Percentiles rank a stretch among this genome's conserved stretches.
Evolutionary conservation across 2,113 vertebrate genomes (phyloP).

Genomic region (Siphamia tubifer): DNA sequence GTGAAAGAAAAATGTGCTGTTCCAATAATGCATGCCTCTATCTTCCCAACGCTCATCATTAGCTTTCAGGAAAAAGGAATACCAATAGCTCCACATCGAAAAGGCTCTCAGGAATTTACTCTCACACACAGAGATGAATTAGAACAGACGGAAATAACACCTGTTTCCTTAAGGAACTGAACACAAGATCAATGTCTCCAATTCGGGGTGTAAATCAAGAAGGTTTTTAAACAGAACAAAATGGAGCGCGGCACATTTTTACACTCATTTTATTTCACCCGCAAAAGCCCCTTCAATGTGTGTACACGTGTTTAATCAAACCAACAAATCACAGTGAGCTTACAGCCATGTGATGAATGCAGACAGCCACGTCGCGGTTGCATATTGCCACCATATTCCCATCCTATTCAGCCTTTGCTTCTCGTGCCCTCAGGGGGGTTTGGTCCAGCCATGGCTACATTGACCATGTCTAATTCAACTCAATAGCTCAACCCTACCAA

Average conservation of each 20-base stretch:
- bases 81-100: conserved; percentile 11
- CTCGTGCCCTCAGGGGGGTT: conserved; percentile 61
- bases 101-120: conserved; percentile 17
- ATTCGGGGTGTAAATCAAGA: conserved; percentile 5
- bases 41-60: conserved; percentile 52
- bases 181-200: conserved; percentile 3
- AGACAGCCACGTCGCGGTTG: not conserved
- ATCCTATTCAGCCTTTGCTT: conserved; percentile 57
- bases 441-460: conserved; percentile 61
- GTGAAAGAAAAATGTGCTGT: conserved; percentile 50
- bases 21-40: conserved; percentile 20
- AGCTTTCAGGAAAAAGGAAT: conserved; percentile 18
- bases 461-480: conserved; percentile 85
- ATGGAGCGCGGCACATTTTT: conserved; percentile 16
- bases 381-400: conserved; percentile 57
- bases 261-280: conserved; percentile 22
- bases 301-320: conserved; percentile 24
- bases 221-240: conserved; percentile 9
- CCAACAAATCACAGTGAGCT: conserved; percentile 14
- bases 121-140: not conserved
- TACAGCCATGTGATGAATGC: not conserved
- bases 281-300: not conserved
- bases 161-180: conserved; percentile 46
- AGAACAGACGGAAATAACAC: conserved; percentile 47
- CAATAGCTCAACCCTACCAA: conserved; percentile 80